Conservation (phyloP, 35 echinoderm and acorn worm species). For the Apostichopus californicus region DNA sequence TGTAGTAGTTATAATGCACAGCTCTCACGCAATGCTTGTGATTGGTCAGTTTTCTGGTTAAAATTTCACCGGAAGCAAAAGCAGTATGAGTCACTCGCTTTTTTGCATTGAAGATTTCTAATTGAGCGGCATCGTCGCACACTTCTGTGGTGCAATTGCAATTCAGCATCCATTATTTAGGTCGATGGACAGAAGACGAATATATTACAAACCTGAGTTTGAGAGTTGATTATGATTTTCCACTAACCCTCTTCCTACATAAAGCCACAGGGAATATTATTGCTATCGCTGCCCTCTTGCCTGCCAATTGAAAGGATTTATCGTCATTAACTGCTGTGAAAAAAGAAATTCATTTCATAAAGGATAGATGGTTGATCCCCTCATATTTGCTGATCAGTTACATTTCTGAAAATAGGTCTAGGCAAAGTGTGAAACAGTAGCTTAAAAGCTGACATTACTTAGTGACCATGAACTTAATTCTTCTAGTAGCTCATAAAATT, state of each 20-base stretch:
- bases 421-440: no score
- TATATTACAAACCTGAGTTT: not conserved
- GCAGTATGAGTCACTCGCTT: not conserved
- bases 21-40: conserved; percentile 7
- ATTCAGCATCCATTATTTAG: not conserved
- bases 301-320: conserved; percentile 23
- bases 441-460: no score
- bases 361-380: not conserved
- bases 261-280: conserved; percentile 29
- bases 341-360: not conserved
- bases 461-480: no score
- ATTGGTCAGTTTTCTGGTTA: not conserved
- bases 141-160: not conserved
- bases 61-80: not conserved
- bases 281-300: not conserved
- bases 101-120: not conserved
- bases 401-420: no score
- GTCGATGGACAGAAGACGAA: not conserved
- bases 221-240: conserved; percentile 20
- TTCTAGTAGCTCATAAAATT: no score
- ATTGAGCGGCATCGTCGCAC: not conserved
- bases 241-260: not conserved
- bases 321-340: conserved; percentile 31
- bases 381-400: no score
- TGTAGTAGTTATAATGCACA: not conserved